These are phyloP conservation scores for Parelbella ahira DNA, from an alignment of 2,888 invertebrate genomes.

Conservation along the genomic window DNA sequence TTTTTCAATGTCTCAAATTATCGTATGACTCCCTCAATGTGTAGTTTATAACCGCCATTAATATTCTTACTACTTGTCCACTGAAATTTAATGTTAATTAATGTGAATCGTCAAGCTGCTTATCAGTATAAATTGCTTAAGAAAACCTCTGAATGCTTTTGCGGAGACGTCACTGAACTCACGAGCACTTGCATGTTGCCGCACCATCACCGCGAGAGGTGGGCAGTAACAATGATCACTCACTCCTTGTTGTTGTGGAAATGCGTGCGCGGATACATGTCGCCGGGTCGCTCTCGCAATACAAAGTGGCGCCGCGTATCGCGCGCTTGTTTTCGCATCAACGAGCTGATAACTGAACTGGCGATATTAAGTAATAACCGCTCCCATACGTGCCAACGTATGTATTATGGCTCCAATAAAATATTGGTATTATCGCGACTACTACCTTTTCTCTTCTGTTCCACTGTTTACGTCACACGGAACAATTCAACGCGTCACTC, in stretches of 20 bases:
- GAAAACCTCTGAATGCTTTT: no score
- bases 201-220: no score
- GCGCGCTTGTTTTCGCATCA: constrained; percentile 66
- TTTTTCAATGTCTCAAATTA: no score
- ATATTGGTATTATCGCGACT: constrained; percentile 42
- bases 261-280: constrained; percentile 58
- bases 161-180: constrained; percentile 11
- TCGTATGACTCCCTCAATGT: no score
- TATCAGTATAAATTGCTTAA: no score
- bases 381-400: constrained; percentile 61
- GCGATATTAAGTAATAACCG: constrained; percentile 71
- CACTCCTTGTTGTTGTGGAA: constrained; percentile 72
- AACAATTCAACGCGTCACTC: no score
- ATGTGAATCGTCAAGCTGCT: no score
- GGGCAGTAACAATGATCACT: no score
- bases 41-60: no score
- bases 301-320: constrained; percentile 57
- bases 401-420: constrained; percentile 59
- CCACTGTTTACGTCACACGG: constrained; percentile 1
- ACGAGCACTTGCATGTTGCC: no score
- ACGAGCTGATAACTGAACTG: constrained; percentile 66
- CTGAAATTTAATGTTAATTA: no score
- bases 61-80: no score
- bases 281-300: constrained; percentile 40
- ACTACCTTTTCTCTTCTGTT: constrained; percentile 11